phyloP scores from a whole-genome alignment of 1,140 invertebrate species.

The Campoletis sonorensis region DNA sequence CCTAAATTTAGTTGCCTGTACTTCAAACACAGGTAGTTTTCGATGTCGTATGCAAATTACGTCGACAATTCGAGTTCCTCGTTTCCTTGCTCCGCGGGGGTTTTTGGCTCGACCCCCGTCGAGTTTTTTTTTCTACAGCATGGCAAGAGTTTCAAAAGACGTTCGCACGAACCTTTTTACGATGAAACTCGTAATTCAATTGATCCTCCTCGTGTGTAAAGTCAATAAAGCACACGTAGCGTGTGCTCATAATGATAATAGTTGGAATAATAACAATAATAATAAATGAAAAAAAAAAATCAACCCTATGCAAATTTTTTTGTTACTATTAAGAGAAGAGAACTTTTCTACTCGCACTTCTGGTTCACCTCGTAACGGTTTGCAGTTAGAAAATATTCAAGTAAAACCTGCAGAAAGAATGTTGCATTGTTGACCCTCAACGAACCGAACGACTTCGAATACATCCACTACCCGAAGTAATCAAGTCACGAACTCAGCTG shows the following conservation, averaged over 20 bases:
- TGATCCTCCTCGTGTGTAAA: constrained; percentile 60
- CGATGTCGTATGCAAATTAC: constrained; percentile 69
- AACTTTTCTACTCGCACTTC: background rate
- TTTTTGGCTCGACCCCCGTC: constrained; percentile 62
- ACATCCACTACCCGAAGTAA: background rate
- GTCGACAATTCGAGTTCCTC: constrained; percentile 48
- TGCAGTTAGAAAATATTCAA: background rate
- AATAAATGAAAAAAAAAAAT: constrained; percentile 71
- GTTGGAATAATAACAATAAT: constrained; percentile 57
- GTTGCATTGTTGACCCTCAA: background rate
- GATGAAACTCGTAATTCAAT: constrained; percentile 24
- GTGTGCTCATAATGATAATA: background rate
- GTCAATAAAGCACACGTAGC: constrained; percentile 64
- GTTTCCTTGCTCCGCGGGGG: constrained; percentile 61
- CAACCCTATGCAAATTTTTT: constrained; percentile 72
- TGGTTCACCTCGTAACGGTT: background rate
- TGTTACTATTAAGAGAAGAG: background rate
- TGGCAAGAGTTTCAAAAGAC: constrained; percentile 68
- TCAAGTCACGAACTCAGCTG: constrained; percentile 5
- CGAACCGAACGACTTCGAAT: background rate
- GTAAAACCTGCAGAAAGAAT: background rate
- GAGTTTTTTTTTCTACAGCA: constrained; percentile 40
- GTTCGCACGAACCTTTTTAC: constrained; percentile 11
- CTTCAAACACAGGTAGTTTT: constrained; percentile 58
- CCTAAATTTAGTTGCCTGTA: constrained; percentile 37